phyloP scores from a whole-genome alignment of 2,797 vertebrate species.

The Graptemys geographica region DNA sequence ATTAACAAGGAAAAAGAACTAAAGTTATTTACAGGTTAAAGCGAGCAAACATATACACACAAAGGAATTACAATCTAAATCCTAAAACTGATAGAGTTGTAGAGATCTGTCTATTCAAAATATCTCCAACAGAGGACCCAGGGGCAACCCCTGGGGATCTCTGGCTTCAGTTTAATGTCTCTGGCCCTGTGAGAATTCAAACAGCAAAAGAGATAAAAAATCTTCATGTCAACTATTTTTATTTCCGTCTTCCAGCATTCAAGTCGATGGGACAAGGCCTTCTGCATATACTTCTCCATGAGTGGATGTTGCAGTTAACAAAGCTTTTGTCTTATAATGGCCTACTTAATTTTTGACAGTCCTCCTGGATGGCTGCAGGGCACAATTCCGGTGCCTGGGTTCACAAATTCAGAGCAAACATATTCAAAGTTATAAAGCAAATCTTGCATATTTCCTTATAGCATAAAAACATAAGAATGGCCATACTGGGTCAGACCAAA shows the following conservation, averaged over 20 bases:
- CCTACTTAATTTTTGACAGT: not conserved
- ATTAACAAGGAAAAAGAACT: not conserved
- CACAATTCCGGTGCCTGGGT: not conserved
- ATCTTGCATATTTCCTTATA: not conserved
- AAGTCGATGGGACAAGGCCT: not conserved
- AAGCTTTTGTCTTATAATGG: not conserved
- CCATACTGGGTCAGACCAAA: too few relatives aligned
- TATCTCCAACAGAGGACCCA: not conserved
- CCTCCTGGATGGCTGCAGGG: not conserved
- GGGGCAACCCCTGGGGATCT: not conserved
- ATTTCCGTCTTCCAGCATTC: not conserved
- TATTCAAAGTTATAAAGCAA: not conserved
- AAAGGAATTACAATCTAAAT: not conserved
- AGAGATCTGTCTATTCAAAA: not conserved
- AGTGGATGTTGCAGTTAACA: not conserved
- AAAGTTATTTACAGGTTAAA: not conserved
- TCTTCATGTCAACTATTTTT: not conserved
- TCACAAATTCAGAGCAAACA: not conserved
- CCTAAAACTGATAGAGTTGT: not conserved
- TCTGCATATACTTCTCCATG: not conserved
- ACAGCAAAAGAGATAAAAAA: not conserved
- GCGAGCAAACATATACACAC: not conserved
- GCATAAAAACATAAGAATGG: too few relatives aligned
- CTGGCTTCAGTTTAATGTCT: not conserved
- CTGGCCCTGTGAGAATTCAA: not conserved